Base-by-base conservation (phyloP, 2,113 vertebrate species). In the Ophthalmolycus amberensis region DNA sequence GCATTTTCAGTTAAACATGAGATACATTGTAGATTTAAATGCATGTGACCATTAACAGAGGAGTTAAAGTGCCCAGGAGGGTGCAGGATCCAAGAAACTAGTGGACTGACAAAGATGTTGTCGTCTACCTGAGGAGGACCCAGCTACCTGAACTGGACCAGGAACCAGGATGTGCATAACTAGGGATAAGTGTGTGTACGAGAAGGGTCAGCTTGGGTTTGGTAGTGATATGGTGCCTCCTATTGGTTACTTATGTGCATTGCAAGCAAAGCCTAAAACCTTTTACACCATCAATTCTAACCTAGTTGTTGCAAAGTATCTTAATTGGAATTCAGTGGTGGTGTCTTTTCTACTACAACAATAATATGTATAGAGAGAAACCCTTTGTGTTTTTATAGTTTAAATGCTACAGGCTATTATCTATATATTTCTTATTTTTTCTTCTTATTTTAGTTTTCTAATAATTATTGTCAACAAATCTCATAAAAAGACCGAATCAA, bases 181-280 rank as follows among this genome's bases (percentile, higher is more conserved):
- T 9, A 60, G 29, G 75, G 15, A 4, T 4, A 25, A 68, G 34
- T 56, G 60, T 20, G 5, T n/a, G 37, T 1, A n/a, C 7, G 11
- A 75, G 27, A 32, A 9, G 40, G 56, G 20, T 37, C 4, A 42
- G 40, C 5, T 72, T 50, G 32, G 34, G 16, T 79, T 91, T 64
- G 34, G 58, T 64, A 75, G 69, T 65, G 29, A 69, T 72, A 71
- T 87, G 59, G 59, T 68, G 60, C 50, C 90, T 65, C 29, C 93
- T 93, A 42, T 15, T 93, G 94, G 85, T 34, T n/a, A 15, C 7
- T 1, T 34, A 0, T 14, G 11, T 18, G 9, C 42, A 82, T 48
- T 71, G n/a, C 83, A 82, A 40, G 27, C 25, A 1, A 71, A 2
- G 29, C 5, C 5, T 40, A n/a, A 6, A 22, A 42, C 12, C 18